Percentiles rank a stretch among this genome's conserved stretches.
Evolutionary conservation across 2,888 invertebrate genomes (phyloP).

Genomic region (Catocala nupta): DNA sequence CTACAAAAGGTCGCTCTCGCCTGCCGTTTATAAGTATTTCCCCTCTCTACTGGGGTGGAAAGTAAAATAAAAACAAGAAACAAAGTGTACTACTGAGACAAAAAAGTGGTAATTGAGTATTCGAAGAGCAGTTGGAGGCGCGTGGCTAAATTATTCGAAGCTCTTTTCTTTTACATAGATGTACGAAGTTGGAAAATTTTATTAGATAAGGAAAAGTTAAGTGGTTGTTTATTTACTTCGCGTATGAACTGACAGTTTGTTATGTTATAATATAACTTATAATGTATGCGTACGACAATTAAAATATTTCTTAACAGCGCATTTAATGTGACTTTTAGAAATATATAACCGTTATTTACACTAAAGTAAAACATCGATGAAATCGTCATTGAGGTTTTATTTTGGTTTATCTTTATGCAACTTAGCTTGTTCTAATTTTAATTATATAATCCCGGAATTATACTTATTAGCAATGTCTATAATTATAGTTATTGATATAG

Average conservation of each 20-base stretch:
- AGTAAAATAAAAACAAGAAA: slow-evolving; percentile 58
- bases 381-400: no score
- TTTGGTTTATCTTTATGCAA: no score
- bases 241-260: slow-evolving; percentile 28
- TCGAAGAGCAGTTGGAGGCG: slow-evolving; percentile 67
- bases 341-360: no score
- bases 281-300: neutral
- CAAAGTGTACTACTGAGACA: slow-evolving; percentile 65
- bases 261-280: no score
- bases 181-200: slow-evolving; percentile 53
- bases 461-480: no score
- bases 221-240: slow-evolving; percentile 39
- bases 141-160: slow-evolving; percentile 69
- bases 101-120: slow-evolving; percentile 77
- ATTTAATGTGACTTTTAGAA: no score
- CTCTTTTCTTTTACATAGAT: slow-evolving; percentile 53
- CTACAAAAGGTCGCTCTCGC: slow-evolving; percentile 34
- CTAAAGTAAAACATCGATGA: no score
- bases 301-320: no score
- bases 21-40: slow-evolving; percentile 44
- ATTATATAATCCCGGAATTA: no score
- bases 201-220: slow-evolving; percentile 45
- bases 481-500: no score
- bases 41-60: slow-evolving; percentile 50
- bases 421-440: no score